Evolutionary conservation across 2,113 vertebrate species (phyloP), one percentile per base, ranked within the genome.

Genomic region (Stegastes partitus): DNA sequence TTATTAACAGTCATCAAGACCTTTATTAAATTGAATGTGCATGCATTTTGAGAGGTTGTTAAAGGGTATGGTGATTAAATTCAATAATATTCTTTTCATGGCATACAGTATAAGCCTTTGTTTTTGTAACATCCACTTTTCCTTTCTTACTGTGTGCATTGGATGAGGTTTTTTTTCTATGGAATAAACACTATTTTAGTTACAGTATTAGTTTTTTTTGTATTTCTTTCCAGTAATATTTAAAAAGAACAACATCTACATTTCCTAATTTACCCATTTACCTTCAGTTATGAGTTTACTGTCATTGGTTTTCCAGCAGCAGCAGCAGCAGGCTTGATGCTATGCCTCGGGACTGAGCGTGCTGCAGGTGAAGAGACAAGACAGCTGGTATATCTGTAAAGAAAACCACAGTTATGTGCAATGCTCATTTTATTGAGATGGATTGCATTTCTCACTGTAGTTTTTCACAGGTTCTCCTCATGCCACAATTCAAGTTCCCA

Each of bases 171-270:
- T 88, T 82, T 82, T 78, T 85, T 76, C 77, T 75, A 89, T 67
- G 59, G 56, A 93, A 92, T 93, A 93, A 93, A 93, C 89, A 85
- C 57, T 90, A 91, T 92, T 93, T 92, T 91, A 85, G 63, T 81
- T 88, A 89, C 65, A 56, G 69, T 68, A 67, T 79, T 86, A 71
- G 54, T 72, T 54, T 79, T 55, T 65, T 9, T 7, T 58, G 25
- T 19, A 25, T 69, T 81, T 63, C 26, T 26, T 70, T 4, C 11
- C 19, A 51, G 11, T 51, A 47, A 31, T 4, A 63, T 21, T 63
- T 34, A 18, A 62, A 49, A 1, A 53, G 9, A 53, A 0, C 11
- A 39, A 5, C 11, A 11, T 8, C 11, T 8, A 4, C 2, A 11
- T 54, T 54, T 54, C 14, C 42, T 51, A 28, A 21, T 9, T 21